Conservation (phyloP, 1,140 invertebrate species). For the Hyles euphorbiae region DNA sequence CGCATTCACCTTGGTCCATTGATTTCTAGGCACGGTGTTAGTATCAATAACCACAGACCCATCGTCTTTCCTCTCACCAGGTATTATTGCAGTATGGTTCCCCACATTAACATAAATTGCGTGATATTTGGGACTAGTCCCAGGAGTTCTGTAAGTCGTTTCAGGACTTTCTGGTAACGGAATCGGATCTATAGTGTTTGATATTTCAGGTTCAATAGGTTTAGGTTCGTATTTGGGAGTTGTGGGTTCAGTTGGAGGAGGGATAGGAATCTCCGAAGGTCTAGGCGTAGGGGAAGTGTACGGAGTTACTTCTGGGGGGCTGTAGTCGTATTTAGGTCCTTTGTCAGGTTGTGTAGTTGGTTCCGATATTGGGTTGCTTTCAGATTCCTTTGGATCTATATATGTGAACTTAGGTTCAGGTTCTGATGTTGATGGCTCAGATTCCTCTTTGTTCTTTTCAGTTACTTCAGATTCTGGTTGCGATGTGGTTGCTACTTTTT, state of each 20-base stretch:
- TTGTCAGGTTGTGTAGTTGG: neutral
- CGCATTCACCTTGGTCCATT: slow-evolving; percentile 49
- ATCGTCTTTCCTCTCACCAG: slow-evolving; percentile 39
- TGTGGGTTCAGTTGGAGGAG: too few species aligned
- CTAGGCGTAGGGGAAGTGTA: too few species aligned
- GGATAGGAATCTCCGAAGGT: too few species aligned
- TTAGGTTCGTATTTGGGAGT: neutral
- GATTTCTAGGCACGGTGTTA: slow-evolving; percentile 46
- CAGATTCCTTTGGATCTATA: slow-evolving; percentile 9
- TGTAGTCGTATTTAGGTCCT: too few species aligned
- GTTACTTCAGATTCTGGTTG: neutral
- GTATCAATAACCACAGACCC: slow-evolving; percentile 50
- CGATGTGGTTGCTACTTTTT: too few species aligned
- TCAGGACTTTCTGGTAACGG: slow-evolving; percentile 18
- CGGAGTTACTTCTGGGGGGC: too few species aligned
- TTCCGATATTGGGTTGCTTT: slow-evolving; percentile 7
- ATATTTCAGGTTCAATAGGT: slow-evolving; percentile 13
- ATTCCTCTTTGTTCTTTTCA: slow-evolving; percentile 10
- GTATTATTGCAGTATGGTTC: slow-evolving; percentile 36
- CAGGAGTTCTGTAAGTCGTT: slow-evolving; percentile 25
- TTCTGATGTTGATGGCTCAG: slow-evolving; percentile 17
- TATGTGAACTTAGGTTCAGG: slow-evolving; percentile 2
- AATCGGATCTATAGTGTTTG: neutral
- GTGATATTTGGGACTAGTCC: slow-evolving; percentile 25
- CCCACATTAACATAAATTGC: slow-evolving; percentile 37